Conservation (phyloP, 92 coral and sea anemone species). For the Pocillopora meandrina region DNA sequence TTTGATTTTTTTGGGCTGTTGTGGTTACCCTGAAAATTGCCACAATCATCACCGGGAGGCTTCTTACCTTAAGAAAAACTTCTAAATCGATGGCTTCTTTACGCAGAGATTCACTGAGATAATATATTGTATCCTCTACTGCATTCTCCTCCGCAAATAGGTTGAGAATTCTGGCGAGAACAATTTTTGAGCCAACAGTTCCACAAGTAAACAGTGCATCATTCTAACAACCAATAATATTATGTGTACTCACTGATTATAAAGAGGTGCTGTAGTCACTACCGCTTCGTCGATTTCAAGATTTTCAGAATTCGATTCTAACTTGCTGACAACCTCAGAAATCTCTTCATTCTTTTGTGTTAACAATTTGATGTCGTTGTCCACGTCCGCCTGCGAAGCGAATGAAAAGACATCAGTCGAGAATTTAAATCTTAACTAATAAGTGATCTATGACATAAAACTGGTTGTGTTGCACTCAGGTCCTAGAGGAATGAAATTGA, state of each 20-base stretch:
- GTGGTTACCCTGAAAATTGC: no score
- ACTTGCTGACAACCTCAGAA: constrained; percentile 69
- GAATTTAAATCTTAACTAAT: not conserved
- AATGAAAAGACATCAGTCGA: not conserved
- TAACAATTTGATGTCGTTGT: constrained; percentile 83
- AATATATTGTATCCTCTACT: constrained; percentile 94
- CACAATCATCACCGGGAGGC: not conserved
- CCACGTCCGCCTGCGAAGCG: constrained; percentile 75
- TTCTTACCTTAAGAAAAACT: constrained; percentile 85
- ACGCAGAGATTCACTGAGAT: constrained; percentile 87
- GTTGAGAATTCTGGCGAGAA: constrained; percentile 72
- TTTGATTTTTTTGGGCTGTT: no score
- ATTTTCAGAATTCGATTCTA: constrained; percentile 76
- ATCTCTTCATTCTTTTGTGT: constrained; percentile 93
- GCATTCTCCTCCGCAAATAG: constrained; percentile 97
- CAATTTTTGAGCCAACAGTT: not conserved
- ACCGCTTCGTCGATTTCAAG: constrained; percentile 95
- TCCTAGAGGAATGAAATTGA: no score
- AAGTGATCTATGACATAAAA: no score
- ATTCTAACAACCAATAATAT: not conserved
- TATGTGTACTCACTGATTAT: constrained; percentile 83
- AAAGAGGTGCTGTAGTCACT: constrained; percentile 93
- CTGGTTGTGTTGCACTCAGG: no score
- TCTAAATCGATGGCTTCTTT: constrained; percentile 91
- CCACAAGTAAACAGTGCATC: not conserved